Base-by-base conservation (phyloP, 2,888 invertebrate species). In the Cotesia congregata region DNA sequence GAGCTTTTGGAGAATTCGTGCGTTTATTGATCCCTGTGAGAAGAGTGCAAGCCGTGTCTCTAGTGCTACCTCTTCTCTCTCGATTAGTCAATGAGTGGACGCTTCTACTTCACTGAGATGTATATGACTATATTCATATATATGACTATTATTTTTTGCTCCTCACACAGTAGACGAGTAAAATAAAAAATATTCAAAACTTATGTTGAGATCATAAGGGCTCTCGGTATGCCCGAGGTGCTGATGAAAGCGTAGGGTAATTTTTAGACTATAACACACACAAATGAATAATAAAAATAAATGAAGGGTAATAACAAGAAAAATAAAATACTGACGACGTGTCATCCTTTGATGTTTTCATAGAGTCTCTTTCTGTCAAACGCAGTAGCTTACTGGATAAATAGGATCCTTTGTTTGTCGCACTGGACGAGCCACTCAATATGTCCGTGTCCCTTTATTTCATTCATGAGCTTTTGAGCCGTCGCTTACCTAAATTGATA, bases 21-120 rank as follows among this genome's bases (percentile, higher is more conserved):
- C 73, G 76, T 76, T 69, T 81, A 83, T 83, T 78, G 82, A 82
- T 82, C 79, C 76, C 70, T 78, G 79, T 80, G 81, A 80, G 82
- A 82, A 82, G 78, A 77, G 77, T 78, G 78, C 74, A 80, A 81
- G 78, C 78, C 75, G 79, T 76, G 76, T 78, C 62, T 40, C 64
- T 62, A 20, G 65, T 71, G 59, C 62, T 20, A 76, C 72, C 68
- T 67, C 76, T 76, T 64, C 64, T 61, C 64, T 73, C 72, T 76
- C 73, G 76, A 76, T 76, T 76, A 76, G 76, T 76, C 76, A 76
- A 72, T 76, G 76, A 73, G 72, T 64, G 68, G 41, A 50, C 65
- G 65, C 65, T 50, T 50, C 12, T 50, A 50, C 50, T 50, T 12
- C 12, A 50, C 50, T 50, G 5, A 62, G 1, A 62, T 64, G 4